Evolutionary conservation across 2,888 invertebrate genomes (phyloP).

Genomic region (Pterostichus madidus): DNA sequence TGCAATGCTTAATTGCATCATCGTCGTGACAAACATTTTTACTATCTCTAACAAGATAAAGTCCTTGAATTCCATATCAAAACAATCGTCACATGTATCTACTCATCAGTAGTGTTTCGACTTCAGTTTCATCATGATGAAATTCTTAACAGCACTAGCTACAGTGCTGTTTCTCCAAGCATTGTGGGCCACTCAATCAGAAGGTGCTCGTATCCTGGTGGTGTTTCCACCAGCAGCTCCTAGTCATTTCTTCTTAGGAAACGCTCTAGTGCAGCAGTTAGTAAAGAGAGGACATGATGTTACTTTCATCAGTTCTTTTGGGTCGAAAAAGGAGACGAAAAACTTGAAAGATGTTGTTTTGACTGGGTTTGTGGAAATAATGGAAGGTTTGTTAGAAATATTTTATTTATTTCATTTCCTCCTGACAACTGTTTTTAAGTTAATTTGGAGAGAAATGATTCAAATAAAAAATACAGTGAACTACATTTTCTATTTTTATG

Average conservation of each 20-base stretch:
- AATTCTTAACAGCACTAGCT: not conserved
- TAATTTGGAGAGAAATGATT: too few species aligned
- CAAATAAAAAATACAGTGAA: too few species aligned
- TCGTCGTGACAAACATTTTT: too few species aligned
- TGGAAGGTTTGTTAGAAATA: slow-evolving; percentile 60
- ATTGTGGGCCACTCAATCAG: not conserved
- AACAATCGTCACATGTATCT: too few species aligned
- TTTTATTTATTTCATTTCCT: not conserved
- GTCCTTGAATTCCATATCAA: too few species aligned
- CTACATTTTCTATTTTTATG: too few species aligned
- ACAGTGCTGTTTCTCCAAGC: not conserved
- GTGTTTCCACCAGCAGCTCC: slow-evolving; percentile 71
- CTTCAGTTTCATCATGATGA: not conserved
- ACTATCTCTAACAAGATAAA: too few species aligned
- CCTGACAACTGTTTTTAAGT: too few species aligned
- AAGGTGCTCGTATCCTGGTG: slow-evolving; percentile 69
- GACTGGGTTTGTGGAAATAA: slow-evolving; percentile 67
- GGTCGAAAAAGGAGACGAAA: slow-evolving; percentile 73
- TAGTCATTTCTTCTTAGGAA: slow-evolving; percentile 71
- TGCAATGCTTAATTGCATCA: too few species aligned
- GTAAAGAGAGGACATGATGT: slow-evolving; percentile 76
- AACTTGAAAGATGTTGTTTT: slow-evolving; percentile 75
- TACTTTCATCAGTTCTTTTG: slow-evolving; percentile 71
- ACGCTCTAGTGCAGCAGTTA: slow-evolving; percentile 71
- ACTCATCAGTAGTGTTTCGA: too few species aligned